Conservation (phyloP, 2,113 vertebrate species). For the Phasianus colchicus region DNA sequence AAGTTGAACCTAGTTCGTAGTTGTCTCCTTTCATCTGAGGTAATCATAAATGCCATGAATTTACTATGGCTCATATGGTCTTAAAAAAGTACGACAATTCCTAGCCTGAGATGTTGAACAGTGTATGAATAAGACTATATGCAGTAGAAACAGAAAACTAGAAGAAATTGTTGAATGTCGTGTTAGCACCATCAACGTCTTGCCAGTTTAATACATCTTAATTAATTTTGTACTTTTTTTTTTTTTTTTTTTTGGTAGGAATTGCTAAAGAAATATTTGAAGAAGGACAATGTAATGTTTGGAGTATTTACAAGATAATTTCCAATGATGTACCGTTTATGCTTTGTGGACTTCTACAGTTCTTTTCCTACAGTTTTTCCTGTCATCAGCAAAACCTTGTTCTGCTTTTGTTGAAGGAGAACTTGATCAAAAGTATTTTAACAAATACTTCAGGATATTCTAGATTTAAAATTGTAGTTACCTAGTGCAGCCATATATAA, state of each 20-base stretch:
- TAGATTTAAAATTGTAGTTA: background rate
- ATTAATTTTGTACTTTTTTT: background rate
- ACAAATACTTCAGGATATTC: background rate
- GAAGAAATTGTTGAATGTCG: background rate
- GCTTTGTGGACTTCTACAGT: background rate
- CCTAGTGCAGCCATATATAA: background rate
- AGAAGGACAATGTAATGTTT: background rate
- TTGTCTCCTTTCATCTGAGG: background rate
- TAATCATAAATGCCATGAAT: background rate
- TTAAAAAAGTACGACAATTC: background rate
- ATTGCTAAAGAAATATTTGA: background rate
- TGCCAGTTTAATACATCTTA: background rate
- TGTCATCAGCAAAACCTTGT: background rate
- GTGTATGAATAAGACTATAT: background rate
- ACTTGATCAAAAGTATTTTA: background rate
- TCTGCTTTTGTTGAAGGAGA: background rate
- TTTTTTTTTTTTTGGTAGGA: background rate
- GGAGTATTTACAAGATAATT: background rate
- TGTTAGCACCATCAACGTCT: background rate
- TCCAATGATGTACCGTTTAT: background rate
- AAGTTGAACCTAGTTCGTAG: background rate
- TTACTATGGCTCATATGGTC: background rate
- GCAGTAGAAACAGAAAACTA: background rate
- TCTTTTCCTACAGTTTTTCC: background rate
- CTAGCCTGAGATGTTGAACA: background rate